Percentiles rank a stretch among this genome's conserved stretches.
Evolutionary conservation across 2,113 vertebrate species (phyloP).

Genomic region (Cheirogaleus medius): DNA sequence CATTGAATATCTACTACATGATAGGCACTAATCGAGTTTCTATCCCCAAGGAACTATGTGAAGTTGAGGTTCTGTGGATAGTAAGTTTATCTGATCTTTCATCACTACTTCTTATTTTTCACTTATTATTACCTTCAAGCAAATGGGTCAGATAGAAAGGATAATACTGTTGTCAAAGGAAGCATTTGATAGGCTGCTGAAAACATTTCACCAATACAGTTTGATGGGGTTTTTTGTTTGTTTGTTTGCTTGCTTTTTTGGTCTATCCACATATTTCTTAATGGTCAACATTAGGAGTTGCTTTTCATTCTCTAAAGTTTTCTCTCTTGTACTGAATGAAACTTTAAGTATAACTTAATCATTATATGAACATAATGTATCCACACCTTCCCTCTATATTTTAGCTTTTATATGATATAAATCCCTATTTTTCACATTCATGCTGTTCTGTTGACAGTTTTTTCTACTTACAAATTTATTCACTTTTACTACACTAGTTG

Average conservation of each 20-base stretch:
- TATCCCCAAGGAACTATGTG: background rate
- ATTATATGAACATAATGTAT: background rate
- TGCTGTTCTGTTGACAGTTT: background rate
- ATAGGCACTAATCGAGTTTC: background rate
- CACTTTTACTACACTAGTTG: background rate
- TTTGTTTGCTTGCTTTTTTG: too few species aligned
- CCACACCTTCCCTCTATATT: background rate
- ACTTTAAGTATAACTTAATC: background rate
- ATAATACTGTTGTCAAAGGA: background rate
- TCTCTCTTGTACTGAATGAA: background rate
- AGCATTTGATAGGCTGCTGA: background rate
- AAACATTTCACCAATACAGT: background rate
- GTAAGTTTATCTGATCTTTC: background rate
- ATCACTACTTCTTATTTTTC: background rate
- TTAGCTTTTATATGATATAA: background rate
- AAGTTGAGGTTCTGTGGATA: background rate
- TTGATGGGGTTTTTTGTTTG: background rate
- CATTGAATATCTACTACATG: background rate
- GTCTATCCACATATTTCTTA: background rate
- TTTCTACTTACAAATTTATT: background rate
- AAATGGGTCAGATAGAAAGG: background rate
- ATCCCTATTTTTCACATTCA: background rate
- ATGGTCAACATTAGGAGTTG: background rate
- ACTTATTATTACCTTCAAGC: background rate
- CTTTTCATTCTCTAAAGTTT: slow-evolving; percentile 4